A percentile compares a stretch with the other conserved stretches of the same genome.
Evolutionary conservation across 2,113 vertebrate species (phyloP).

Genomic region (Nematolebias whitei): DNA sequence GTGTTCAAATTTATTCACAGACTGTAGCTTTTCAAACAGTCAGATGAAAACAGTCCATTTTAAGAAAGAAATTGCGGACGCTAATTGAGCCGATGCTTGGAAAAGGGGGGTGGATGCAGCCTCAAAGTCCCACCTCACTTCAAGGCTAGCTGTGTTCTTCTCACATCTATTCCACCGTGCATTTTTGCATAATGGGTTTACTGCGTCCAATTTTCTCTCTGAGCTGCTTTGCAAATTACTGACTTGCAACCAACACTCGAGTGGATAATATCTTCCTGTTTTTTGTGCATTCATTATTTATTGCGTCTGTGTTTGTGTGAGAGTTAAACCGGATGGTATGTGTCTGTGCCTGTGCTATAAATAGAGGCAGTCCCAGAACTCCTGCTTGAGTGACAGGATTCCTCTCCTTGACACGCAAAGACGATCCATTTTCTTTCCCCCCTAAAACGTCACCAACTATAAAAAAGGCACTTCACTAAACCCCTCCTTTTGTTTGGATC

Average conservation of each 20-base stretch:
- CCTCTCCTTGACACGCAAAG: constrained; percentile 61
- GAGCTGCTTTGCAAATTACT: constrained; percentile 60
- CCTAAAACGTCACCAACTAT: constrained; percentile 36
- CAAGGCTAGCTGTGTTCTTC: constrained; percentile 28
- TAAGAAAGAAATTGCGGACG: constrained; percentile 20
- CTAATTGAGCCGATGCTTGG: constrained; percentile 26
- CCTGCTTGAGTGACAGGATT: constrained; percentile 74
- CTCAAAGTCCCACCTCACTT: constrained; percentile 37
- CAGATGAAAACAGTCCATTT: constrained; percentile 10
- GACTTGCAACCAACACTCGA: constrained; percentile 53
- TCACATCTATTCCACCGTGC: constrained; percentile 35
- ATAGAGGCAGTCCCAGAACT: constrained; percentile 73
- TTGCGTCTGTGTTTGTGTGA: constrained; percentile 63
- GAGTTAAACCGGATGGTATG: constrained; percentile 59
- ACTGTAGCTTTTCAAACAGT: constrained; percentile 15
- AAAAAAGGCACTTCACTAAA: constrained; percentile 22
- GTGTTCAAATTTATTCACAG: constrained; percentile 25
- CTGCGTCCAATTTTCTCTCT: constrained; percentile 43
- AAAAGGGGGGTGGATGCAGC: constrained; percentile 12
- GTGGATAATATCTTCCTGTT: constrained; percentile 65
- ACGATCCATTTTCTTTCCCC: constrained; percentile 65
- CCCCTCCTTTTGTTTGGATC: constrained; percentile 4
- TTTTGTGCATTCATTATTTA: constrained; percentile 70
- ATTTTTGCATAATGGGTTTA: constrained; percentile 46
- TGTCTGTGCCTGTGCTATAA: constrained; percentile 70